Evolutionary conservation across 2,888 invertebrate species (phyloP).

Genomic region (Nomada flava): DNA sequence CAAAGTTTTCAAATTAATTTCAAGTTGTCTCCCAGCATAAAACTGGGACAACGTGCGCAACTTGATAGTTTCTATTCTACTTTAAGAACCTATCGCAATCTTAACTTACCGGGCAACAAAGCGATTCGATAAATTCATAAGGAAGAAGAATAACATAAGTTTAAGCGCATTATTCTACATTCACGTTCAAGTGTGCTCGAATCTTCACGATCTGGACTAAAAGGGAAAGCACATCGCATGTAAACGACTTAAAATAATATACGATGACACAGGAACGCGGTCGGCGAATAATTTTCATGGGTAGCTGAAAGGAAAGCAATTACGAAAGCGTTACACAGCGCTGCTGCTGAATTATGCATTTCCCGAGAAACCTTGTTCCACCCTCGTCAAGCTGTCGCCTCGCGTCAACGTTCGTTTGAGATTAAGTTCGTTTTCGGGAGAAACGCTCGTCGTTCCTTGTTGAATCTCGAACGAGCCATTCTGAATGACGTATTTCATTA

Average conservation of each 20-base stretch:
- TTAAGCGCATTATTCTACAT: too few species aligned
- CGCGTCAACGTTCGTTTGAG: constrained; percentile 3
- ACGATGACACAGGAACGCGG: constrained; percentile 24
- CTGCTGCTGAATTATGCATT: constrained; percentile 56
- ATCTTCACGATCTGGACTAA: neutral
- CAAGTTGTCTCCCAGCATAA: too few species aligned
- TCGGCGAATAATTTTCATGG: constrained; percentile 42
- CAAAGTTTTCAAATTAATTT: too few species aligned
- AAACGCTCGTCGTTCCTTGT: constrained; percentile 22
- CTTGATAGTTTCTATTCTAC: too few species aligned
- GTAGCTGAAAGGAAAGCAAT: constrained; percentile 40
- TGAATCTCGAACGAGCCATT: neutral
- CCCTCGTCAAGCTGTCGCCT: constrained; percentile 30
- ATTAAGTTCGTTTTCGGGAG: constrained; percentile 33
- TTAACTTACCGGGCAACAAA: too few species aligned
- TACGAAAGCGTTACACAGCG: constrained; percentile 38
- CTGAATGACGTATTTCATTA: neutral
- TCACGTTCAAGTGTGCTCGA: too few species aligned
- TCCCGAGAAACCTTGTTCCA: constrained; percentile 36
- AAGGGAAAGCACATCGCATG: neutral
- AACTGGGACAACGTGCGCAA: too few species aligned
- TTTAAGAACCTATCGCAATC: too few species aligned
- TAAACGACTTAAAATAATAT: constrained; percentile 31
- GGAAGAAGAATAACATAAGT: too few species aligned
- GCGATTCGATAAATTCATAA: too few species aligned